These are phyloP conservation scores for Eudyptes chrysolophus DNA, from an alignment of 2,113 vertebrate species.

Conservation along the genomic window DNA sequence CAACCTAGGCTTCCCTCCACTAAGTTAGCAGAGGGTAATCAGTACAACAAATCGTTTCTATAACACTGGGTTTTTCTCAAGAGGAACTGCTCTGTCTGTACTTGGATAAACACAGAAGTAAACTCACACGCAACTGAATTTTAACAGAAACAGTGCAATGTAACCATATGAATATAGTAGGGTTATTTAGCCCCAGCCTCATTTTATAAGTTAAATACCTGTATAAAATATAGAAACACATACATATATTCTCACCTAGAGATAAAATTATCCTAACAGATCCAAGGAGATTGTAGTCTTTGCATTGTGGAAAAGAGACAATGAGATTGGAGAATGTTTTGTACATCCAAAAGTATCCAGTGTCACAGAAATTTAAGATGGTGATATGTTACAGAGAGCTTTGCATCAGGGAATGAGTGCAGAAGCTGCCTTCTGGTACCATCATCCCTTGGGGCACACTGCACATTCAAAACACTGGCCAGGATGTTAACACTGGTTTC, in stretches of 20 bases:
- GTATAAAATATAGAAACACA: background rate
- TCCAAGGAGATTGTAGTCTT: background rate
- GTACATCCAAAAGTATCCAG: background rate
- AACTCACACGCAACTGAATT: background rate
- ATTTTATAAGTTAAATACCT: background rate
- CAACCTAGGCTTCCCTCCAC: background rate
- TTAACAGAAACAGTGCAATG: background rate
- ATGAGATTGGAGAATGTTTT: background rate
- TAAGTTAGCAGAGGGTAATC: background rate
- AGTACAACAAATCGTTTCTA: background rate
- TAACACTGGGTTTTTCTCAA: background rate
- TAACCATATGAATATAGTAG: background rate
- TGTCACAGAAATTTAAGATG: background rate
- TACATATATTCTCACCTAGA: background rate
- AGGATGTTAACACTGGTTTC: background rate
- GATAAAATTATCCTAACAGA: background rate
- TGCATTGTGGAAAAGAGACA: background rate
- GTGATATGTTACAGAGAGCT: background rate
- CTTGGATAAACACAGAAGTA: background rate
- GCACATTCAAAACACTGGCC: background rate
- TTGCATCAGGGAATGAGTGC: background rate
- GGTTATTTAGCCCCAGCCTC: background rate
- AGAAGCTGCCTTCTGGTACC: background rate
- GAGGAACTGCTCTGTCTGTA: background rate
- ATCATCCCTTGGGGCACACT: background rate